These are phyloP conservation scores for Cheirogaleus medius DNA, from an alignment of 2,113 vertebrate genomes.

Conservation along the genomic window DNA sequence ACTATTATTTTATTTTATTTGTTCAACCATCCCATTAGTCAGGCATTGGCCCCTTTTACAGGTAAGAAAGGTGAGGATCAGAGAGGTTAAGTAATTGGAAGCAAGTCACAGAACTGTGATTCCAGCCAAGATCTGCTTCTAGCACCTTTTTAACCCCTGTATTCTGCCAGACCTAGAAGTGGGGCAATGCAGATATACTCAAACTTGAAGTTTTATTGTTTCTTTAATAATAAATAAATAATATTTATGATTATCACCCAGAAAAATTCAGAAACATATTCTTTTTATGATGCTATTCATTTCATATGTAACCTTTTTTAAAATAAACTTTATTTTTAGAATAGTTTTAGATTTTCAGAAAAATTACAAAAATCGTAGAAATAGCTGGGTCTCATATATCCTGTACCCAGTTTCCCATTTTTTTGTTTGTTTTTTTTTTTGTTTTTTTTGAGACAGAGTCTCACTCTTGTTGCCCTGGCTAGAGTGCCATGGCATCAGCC, in stretches of 20 bases:
- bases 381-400: background rate
- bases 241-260: background rate
- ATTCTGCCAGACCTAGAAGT: background rate
- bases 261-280: background rate
- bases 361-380: background rate
- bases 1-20: background rate
- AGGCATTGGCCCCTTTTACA: background rate
- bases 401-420: background rate
- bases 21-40: background rate
- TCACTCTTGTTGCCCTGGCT: no score
- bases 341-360: constrained; percentile 22
- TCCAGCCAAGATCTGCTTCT: background rate
- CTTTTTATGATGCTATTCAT: background rate
- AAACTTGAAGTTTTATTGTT: background rate
- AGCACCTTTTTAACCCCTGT: background rate
- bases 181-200: background rate
- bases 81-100: background rate
- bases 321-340: background rate
- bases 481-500: no score
- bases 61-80: background rate
- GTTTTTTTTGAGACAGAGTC: no score
- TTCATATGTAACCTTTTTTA: background rate
- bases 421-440: no score
- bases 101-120: background rate
- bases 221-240: background rate